Evolutionary conservation across 1,140 invertebrate genomes (phyloP).

Genomic region (Apis mellifera): DNA sequence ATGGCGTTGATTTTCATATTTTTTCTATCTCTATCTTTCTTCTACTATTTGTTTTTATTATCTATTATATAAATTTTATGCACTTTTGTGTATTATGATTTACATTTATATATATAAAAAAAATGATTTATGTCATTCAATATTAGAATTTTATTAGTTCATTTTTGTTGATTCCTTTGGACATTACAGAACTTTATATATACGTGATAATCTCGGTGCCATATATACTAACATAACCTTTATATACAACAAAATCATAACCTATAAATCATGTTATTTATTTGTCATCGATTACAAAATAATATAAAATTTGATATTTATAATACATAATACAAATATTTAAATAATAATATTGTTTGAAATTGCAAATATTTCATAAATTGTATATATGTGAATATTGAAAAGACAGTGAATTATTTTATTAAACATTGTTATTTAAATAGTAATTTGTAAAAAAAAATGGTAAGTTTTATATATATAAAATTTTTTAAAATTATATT

Average conservation of each 20-base stretch:
- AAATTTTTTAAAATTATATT: neutral
- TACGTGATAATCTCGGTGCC: neutral
- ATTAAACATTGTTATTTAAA: neutral
- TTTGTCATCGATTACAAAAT: neutral
- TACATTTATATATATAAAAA: neutral
- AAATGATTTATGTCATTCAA: neutral
- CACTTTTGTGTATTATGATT: neutral
- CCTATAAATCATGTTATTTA: neutral
- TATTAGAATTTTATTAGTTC: neutral
- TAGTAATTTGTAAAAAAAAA: neutral
- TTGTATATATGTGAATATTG: neutral
- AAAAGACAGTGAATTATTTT: neutral
- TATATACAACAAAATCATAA: neutral
- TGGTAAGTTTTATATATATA: conserved; percentile 17
- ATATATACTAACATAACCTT: conserved; percentile 9
- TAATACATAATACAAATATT: neutral
- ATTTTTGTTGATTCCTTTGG: neutral
- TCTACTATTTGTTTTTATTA: too few relatives aligned
- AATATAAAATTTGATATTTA: neutral
- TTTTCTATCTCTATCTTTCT: too few relatives aligned
- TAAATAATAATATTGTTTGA: neutral
- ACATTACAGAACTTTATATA: neutral
- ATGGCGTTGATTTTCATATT: too few relatives aligned
- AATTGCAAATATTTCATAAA: neutral
- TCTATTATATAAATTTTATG: too few relatives aligned